Conservation (phyloP, 2,113 vertebrate species). For the Microtus pennsylvanicus region DNA sequence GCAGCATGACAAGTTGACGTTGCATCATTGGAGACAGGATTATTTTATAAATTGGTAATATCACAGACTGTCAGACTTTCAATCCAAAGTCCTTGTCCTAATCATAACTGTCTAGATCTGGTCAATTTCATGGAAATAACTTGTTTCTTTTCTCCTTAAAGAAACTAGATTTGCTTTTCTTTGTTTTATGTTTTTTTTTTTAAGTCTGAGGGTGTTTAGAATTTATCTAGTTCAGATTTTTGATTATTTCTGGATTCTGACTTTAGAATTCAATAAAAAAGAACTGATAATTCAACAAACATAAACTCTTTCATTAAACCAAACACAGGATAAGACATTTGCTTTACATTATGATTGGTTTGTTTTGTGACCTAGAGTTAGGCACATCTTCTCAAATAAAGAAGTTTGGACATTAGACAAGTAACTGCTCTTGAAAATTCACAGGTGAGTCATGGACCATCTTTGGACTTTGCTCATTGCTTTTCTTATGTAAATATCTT, state of each 20-base stretch:
- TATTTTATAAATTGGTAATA: constrained; percentile 71
- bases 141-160: neutral
- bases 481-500: neutral
- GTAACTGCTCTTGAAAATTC: neutral
- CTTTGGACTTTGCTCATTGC: neutral
- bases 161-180: neutral
- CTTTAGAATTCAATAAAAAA: neutral
- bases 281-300: neutral
- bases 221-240: constrained; percentile 1
- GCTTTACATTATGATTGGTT: neutral
- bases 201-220: neutral
- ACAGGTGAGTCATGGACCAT: neutral
- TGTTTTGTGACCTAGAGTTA: neutral
- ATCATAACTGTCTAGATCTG: neutral
- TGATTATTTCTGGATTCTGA: neutral
- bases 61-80: constrained; percentile 45
- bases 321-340: neutral
- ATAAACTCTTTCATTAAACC: neutral
- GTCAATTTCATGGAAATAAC: constrained; percentile 20
- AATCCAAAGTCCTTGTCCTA: constrained; percentile 2
- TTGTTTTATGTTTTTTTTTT: neutral
- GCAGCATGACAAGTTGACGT: constrained; percentile 52
- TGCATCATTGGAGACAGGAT: constrained; percentile 21
- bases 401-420: neutral
- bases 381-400: neutral